phyloP scores from a whole-genome alignment of 2,888 invertebrate species.

The Apamea monoglypha region DNA sequence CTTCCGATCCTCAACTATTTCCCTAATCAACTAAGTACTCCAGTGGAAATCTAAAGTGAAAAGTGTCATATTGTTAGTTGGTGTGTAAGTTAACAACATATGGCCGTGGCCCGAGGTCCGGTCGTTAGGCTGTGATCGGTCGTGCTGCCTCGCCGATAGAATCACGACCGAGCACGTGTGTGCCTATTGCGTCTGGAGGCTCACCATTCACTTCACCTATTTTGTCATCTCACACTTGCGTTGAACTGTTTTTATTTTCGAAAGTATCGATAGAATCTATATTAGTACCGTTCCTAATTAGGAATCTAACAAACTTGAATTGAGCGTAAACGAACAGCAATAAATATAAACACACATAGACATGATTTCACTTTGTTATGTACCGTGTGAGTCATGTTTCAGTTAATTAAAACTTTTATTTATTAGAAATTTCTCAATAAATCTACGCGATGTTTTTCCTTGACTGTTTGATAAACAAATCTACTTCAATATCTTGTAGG shows the following conservation, averaged over 20 bases:
- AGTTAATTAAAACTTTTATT: slow-evolving; percentile 49
- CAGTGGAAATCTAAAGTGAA: slow-evolving; percentile 78
- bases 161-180: slow-evolving; percentile 87
- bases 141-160: slow-evolving; percentile 83
- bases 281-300: slow-evolving; percentile 80
- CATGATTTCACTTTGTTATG: slow-evolving; percentile 63
- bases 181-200: slow-evolving; percentile 83
- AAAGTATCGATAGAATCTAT: slow-evolving; percentile 73
- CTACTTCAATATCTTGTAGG: slow-evolving; percentile 1
- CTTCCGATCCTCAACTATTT: slow-evolving; percentile 48
- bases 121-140: slow-evolving; percentile 76
- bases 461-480: slow-evolving; percentile 6
- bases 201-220: slow-evolving; percentile 89
- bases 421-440: slow-evolving; percentile 40
- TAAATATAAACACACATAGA: slow-evolving; percentile 60
- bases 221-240: slow-evolving; percentile 82
- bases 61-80: slow-evolving; percentile 81
- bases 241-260: slow-evolving; percentile 77
- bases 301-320: slow-evolving; percentile 68
- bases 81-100: slow-evolving; percentile 87
- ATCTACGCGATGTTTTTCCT: slow-evolving; percentile 11
- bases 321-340: slow-evolving; percentile 53
- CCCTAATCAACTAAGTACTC: slow-evolving; percentile 45
- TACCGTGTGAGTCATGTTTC: slow-evolving; percentile 61
- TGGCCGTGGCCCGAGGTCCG: slow-evolving; percentile 85